A percentile compares a stretch with the other conserved stretches of the same genome.
These are phyloP conservation scores for Caloenas nicobarica DNA, from an alignment of 2,113 vertebrate species.

Conservation along the genomic window DNA sequence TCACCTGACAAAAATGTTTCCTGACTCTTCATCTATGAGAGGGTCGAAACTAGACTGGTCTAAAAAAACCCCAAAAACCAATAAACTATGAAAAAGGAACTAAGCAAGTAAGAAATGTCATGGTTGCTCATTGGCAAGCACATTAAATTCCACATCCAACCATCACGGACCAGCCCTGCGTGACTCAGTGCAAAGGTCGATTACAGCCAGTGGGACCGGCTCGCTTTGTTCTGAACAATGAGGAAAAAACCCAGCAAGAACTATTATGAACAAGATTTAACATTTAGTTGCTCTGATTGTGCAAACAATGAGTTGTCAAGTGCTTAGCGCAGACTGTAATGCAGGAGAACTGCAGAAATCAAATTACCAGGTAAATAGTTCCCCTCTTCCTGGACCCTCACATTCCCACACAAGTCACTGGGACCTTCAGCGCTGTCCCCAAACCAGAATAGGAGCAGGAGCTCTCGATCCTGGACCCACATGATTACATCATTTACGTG, in stretches of 20 bases:
- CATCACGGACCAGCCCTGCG: not conserved
- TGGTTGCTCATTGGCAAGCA: not conserved
- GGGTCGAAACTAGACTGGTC: not conserved
- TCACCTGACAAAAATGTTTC: not conserved
- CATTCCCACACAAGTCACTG: not conserved
- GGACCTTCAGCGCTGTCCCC: not conserved
- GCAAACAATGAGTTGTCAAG: not conserved
- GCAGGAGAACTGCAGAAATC: not conserved
- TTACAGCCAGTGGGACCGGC: not conserved
- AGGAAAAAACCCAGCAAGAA: not conserved
- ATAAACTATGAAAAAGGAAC: not conserved
- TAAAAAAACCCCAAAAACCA: not conserved
- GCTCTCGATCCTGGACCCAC: not conserved
- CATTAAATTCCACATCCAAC: not conserved
- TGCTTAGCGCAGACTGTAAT: not conserved
- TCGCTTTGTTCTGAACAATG: not conserved
- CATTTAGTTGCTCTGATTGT: slow-evolving; percentile 34
- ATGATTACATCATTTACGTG: not conserved
- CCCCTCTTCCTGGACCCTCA: not conserved
- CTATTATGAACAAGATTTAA: not conserved
- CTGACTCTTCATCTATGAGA: not conserved
- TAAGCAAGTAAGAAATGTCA: not conserved
- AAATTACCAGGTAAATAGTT: not conserved
- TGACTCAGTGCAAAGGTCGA: not conserved
- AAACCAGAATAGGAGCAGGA: not conserved